Evolutionary conservation across 1,140 invertebrate species (phyloP).

Genomic region (Riptortus pedestris): DNA sequence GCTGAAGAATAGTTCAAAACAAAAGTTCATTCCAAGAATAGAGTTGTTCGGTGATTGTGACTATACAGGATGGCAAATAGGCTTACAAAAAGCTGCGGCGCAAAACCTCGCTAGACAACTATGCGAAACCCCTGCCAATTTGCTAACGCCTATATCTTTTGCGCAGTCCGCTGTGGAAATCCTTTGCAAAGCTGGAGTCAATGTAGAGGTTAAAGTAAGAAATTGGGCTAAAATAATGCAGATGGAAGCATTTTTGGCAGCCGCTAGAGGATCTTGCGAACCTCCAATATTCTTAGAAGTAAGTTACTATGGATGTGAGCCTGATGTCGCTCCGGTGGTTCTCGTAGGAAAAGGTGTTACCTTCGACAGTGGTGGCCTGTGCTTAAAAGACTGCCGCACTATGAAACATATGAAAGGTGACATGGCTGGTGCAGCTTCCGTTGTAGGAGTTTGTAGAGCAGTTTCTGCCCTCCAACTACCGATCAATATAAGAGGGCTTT

Average conservation of each 20-base stretch:
- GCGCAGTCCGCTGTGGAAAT: conserved; percentile 41
- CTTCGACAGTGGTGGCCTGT: conserved; percentile 56
- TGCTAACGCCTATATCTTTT: conserved; percentile 50
- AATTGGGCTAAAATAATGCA: conserved; percentile 47
- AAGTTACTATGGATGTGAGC: conserved; percentile 36
- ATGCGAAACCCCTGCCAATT: conserved; percentile 52
- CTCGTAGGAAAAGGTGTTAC: conserved; percentile 48
- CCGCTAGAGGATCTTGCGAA: conserved; percentile 49
- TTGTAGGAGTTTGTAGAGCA: conserved; percentile 42
- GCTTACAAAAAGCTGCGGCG: conserved; percentile 44
- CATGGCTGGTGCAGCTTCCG: conserved; percentile 50
- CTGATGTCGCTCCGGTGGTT: conserved; percentile 38
- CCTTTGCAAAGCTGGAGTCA: conserved; percentile 39
- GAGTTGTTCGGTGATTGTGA: conserved; percentile 34
- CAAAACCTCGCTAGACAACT: conserved; percentile 51
- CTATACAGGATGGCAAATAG: conserved; percentile 44
- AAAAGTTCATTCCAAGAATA: conserved; percentile 21
- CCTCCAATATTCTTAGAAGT: conserved; percentile 43
- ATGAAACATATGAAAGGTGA: conserved; percentile 56
- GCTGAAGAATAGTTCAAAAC: conserved; percentile 36
- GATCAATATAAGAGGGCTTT: conserved; percentile 45
- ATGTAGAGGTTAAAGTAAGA: conserved; percentile 36
- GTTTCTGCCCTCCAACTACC: conserved; percentile 44
- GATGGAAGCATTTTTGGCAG: conserved; percentile 52
- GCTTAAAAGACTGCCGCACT: conserved; percentile 45